Evolutionary conservation across 2,113 vertebrate species (phyloP), one percentile per base, ranked within the genome.

Genomic region (Phalacrocorax aristotelis): DNA sequence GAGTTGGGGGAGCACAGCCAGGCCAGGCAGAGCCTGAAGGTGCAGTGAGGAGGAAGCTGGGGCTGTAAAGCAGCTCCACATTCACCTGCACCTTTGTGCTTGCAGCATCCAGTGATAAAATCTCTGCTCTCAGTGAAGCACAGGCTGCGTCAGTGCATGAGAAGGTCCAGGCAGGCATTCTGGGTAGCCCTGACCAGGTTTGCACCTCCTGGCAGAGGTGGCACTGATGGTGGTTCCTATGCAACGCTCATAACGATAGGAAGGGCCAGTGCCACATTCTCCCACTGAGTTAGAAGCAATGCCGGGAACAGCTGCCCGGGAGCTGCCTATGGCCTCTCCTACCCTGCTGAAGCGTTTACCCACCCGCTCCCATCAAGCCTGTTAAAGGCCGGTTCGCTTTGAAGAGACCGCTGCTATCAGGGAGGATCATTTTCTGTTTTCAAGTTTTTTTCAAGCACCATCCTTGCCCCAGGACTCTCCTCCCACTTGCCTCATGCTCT

Each of bases 311-410:
- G 34, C 69, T 3, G 4, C 57, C 15, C 52, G 6, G 3, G 55
- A 58, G 46, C 60, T 80, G 66, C 78, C 71, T 7, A 2, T 2
- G 7, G 32, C 54, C 65, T 88, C 75, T 72, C n/a, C 42, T 42
- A 15, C 27, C 8, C 57, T 3, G 4, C 6, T 0, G 7, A 54
- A 70, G 13, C 27, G 0, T 66, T 92, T 34, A 78, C 5, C 57
- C 8, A 1, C 46, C n/a, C 0, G 1, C 23, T 66, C 57, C 25
- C 32, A 27, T 11, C 38, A 54, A 42, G n/a, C 30, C 65, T 42
- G 9, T 71, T 66, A 46, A 49, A 80, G 44, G 23, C 38, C 48
- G 3, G 23, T 38, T 80, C 3, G 2, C 62, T 94, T 13, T 86
- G 83, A 83, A 49, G 64, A 51, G 27, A 40, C 23, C 2, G 4